Evolutionary conservation across 2,888 invertebrate species (phyloP).

Genomic region (Drosophila ochracea): DNA sequence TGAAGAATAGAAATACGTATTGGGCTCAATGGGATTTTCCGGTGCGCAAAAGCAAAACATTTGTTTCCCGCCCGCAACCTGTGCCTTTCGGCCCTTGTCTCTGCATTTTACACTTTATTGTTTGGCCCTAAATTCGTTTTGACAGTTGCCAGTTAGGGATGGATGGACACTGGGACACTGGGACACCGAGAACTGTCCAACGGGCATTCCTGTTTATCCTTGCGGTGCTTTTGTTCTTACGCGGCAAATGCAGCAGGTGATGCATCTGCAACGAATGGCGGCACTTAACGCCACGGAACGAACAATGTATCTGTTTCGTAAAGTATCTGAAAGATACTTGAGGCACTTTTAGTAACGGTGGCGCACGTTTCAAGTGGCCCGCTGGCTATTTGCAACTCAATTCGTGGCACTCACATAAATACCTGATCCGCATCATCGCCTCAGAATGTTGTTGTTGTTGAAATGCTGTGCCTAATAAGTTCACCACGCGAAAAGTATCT

Average conservation of each 20-base stretch:
- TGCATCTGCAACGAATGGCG: constrained; percentile 59
- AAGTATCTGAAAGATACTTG: constrained; percentile 52
- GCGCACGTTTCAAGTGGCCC: constrained; percentile 76
- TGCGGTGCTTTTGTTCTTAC: constrained; percentile 70
- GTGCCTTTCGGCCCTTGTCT: constrained; percentile 29
- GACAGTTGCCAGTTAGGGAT: constrained; percentile 62
- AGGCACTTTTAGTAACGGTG: constrained; percentile 49
- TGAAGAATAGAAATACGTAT: constrained; percentile 30
- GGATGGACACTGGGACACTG: constrained; percentile 1
- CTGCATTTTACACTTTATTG: constrained; percentile 58
- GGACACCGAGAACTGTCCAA: constrained; percentile 17
- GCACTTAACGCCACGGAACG: constrained; percentile 71
- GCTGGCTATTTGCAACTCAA: constrained; percentile 77
- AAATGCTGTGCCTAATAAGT: constrained; percentile 68
- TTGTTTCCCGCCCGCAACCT: constrained; percentile 47
- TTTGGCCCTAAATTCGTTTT: constrained; percentile 60
- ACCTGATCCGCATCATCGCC: constrained; percentile 38
- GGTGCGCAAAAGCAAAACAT: constrained; percentile 48
- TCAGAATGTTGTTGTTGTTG: constrained; percentile 4
- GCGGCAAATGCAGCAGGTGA: constrained; percentile 50
- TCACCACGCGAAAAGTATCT: constrained; percentile 42
- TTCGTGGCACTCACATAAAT: constrained; percentile 78
- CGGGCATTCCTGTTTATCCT: constrained; percentile 67
- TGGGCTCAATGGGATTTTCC: constrained; percentile 66
- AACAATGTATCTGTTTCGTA: constrained; percentile 20